Conservation (phyloP, 2,113 vertebrate species). For the Perca flavescens region DNA sequence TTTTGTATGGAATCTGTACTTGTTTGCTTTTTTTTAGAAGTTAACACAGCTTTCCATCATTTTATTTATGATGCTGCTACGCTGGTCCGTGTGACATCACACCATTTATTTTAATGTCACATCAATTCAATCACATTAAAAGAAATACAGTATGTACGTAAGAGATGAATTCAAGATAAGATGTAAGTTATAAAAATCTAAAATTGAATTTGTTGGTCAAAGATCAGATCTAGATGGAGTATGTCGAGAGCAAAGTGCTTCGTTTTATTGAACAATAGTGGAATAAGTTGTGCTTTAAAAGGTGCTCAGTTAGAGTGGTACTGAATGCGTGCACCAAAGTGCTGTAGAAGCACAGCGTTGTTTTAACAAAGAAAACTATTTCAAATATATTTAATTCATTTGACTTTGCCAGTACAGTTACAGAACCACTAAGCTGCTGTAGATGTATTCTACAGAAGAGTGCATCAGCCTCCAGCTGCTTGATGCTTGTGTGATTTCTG, state of each 20-base stretch:
- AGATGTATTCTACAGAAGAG: slow-evolving; percentile 26
- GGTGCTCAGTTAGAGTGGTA: neutral
- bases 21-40: slow-evolving; percentile 1
- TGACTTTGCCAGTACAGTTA: neutral
- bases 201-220: neutral
- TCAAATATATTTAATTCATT: slow-evolving; percentile 68
- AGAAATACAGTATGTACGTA: neutral
- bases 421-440: slow-evolving; percentile 8
- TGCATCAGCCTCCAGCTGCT: slow-evolving; percentile 41
- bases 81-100: neutral
- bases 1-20: slow-evolving; percentile 12
- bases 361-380: slow-evolving; percentile 35
- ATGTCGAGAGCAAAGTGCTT: neutral
- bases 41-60: slow-evolving; percentile 36
- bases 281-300: slow-evolving; percentile 8
- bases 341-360: slow-evolving; percentile 6
- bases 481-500: slow-evolving; percentile 37
- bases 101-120: slow-evolving; percentile 35
- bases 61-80: slow-evolving; percentile 11
- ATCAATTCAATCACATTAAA: neutral
- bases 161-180: neutral
- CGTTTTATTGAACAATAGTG: neutral
- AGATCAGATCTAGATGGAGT: neutral
- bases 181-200: neutral
- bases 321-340: slow-evolving; percentile 24